A percentile compares a stretch with the other conserved stretches of the same genome.
phyloP scores from a whole-genome alignment of 2,113 vertebrate genomes.

The Oryzias woworae region DNA sequence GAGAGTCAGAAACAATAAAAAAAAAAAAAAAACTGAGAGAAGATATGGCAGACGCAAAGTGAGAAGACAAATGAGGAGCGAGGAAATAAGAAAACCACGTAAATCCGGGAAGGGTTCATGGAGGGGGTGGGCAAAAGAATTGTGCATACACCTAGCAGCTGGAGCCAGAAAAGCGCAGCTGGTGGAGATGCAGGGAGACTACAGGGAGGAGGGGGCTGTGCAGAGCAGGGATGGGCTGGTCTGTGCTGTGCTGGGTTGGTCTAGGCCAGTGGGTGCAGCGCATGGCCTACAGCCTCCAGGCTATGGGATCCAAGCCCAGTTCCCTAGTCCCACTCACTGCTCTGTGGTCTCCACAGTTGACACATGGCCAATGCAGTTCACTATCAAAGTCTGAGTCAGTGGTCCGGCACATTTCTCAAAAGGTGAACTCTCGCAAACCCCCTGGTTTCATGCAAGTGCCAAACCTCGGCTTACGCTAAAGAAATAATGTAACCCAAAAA shows the following conservation, averaged over 20 bases:
- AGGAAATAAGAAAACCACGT: conserved; percentile 44
- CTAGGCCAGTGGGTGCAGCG: conserved; percentile 62
- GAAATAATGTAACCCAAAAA: not conserved
- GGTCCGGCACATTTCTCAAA: conserved; percentile 55
- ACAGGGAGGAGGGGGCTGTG: conserved; percentile 56
- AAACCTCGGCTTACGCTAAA: not conserved
- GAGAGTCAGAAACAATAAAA: conserved; percentile 36
- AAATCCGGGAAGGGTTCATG: conserved; percentile 57
- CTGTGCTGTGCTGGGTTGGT: conserved; percentile 51
- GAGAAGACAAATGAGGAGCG: conserved; percentile 54
- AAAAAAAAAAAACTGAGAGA: conserved; percentile 15
- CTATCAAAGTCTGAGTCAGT: conserved; percentile 61
- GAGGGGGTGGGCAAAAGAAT: conserved; percentile 41
- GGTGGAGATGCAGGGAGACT: conserved; percentile 76
- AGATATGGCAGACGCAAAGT: conserved; percentile 32
- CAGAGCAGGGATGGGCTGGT: conserved; percentile 54
- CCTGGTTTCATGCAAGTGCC: conserved; percentile 10
- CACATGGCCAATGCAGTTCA: conserved; percentile 78
- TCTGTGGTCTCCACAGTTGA: conserved; percentile 63
- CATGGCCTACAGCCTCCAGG: conserved; percentile 67
- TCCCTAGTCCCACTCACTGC: conserved; percentile 74
- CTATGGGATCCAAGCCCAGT: conserved; percentile 72
- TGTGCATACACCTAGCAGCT: conserved; percentile 78
- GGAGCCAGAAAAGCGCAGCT: conserved; percentile 93
- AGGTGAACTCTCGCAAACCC: conserved; percentile 52